phyloP scores from a whole-genome alignment of 2,797 vertebrate species.

The Rhyacichthys aspro region DNA sequence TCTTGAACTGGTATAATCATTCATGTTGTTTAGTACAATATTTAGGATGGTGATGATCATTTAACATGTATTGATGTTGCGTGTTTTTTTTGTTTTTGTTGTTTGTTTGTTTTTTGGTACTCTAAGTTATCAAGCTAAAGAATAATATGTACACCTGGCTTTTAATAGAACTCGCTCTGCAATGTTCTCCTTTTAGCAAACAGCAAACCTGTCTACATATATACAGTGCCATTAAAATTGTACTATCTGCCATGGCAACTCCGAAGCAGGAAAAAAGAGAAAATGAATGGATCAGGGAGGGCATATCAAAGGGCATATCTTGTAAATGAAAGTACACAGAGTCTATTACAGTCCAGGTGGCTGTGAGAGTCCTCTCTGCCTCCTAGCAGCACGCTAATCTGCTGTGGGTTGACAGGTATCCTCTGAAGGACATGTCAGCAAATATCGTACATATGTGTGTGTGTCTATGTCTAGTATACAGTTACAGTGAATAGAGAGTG shows the following conservation, averaged over 20 bases:
- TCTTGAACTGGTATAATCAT: not conserved
- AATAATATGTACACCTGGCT: no score
- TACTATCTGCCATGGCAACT: conserved; percentile 27
- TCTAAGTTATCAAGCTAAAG: no score
- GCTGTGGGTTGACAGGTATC: conserved; percentile 59
- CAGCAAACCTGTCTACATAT: conserved; percentile 25
- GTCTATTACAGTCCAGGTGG: conserved; percentile 66
- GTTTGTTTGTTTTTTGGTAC: no score
- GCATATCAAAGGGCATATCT: conserved; percentile 53
- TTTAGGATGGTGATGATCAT: no score
- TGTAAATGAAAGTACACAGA: conserved; percentile 56
- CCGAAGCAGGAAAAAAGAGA: conserved; percentile 51
- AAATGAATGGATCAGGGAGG: conserved; percentile 36
- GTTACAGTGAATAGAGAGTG: conserved; percentile 3
- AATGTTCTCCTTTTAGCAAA: conserved; percentile 8
- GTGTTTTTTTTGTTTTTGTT: no score
- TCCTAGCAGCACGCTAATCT: conserved; percentile 61
- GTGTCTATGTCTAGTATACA: not conserved
- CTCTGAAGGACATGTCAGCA: conserved; percentile 54
- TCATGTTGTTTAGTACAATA: not conserved
- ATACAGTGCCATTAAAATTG: conserved; percentile 35
- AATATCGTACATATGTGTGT: not conserved
- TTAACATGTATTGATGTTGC: no score
- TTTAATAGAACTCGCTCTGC: no score
- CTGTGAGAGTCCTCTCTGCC: conserved; percentile 37